Base-by-base conservation (phyloP, 2,113 vertebrate species). In the Proterorhinus semilunaris region DNA sequence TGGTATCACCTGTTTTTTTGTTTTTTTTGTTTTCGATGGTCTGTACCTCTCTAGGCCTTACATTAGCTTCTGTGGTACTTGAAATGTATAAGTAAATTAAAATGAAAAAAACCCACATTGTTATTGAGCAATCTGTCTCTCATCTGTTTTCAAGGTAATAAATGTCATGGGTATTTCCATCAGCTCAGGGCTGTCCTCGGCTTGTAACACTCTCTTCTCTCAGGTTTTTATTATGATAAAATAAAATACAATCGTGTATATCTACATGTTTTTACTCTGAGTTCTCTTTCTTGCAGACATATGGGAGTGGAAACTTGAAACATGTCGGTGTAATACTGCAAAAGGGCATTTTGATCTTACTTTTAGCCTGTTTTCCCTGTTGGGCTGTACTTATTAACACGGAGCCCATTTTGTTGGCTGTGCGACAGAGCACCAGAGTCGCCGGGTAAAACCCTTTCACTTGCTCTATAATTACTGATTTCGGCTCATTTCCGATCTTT, bases 321-420 rank as follows among this genome's bases (percentile, higher is more conserved):
- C 74, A 86, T 0, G 93, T 96, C 2, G 96, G 97, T 3, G 91
- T 94, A 69, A 94, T 96, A 75, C 87, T 98, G 59, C 97, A 98
- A 78, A 88, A 91, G 1, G 93, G 93, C 1, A 65, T 87, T 36
- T 87, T 98, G 63, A 93, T 96, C 61, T 90, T 98, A 42, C 91
- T 98, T 8, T 89, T 98, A 2, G 92, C 91, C 79, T 96, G 95
- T 88, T 95, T 96, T 50, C 96, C 95, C 47, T 98, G 96, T 88
- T 98, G 96, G 95, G 96, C 94, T 0, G 2, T 97, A 46, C 94
- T 97, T 66, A 79, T 98, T 81, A 98, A 96, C 91, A 96, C 95
- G 0, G 86, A 96, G 76, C 79, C 65, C 21, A 90, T 98, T 61
- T 85, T 97, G 66, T 88, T 95, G 73, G 91, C 93, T 63, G 86